Evolutionary conservation across 23 tunicate genomes (phyloP).

Genomic region (Styela clava): DNA sequence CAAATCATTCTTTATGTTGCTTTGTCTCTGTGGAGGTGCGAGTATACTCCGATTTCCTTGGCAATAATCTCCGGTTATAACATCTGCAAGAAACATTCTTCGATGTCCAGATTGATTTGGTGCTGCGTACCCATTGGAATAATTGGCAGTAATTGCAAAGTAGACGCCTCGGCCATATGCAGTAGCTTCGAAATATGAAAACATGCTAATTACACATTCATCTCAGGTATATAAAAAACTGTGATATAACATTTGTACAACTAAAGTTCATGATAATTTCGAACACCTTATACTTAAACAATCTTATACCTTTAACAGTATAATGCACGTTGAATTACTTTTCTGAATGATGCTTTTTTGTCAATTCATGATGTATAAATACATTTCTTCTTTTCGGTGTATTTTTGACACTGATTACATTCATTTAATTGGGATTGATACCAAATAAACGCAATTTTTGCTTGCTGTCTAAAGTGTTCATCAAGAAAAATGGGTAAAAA

Average conservation of each 20-base stretch:
- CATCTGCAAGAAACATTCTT: constrained; percentile 73
- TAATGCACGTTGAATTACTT: too few relatives aligned
- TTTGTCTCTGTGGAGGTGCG: constrained; percentile 25
- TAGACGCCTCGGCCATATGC: constrained; percentile 72
- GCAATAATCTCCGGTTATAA: constrained; percentile 65
- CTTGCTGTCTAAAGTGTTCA: too few relatives aligned
- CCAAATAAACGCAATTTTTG: too few relatives aligned
- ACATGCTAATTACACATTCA: too few relatives aligned
- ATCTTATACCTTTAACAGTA: too few relatives aligned
- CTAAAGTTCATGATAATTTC: background rate
- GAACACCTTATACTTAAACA: background rate
- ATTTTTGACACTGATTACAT: too few relatives aligned
- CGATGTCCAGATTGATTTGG: constrained; percentile 2
- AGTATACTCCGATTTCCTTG: constrained; percentile 28
- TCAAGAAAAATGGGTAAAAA: too few relatives aligned
- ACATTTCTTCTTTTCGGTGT: too few relatives aligned
- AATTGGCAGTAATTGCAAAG: constrained; percentile 47
- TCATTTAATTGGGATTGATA: too few relatives aligned
- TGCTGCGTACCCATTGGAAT: constrained; percentile 48
- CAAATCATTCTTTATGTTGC: constrained; percentile 26
- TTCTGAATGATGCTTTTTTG: too few relatives aligned
- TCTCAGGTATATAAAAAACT: background rate
- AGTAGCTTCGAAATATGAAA: constrained; percentile 19
- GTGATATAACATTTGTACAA: background rate
- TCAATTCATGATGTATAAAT: too few relatives aligned